Evolutionary conservation across 2,888 invertebrate species (phyloP).

Genomic region (Drosophila mulleri): DNA sequence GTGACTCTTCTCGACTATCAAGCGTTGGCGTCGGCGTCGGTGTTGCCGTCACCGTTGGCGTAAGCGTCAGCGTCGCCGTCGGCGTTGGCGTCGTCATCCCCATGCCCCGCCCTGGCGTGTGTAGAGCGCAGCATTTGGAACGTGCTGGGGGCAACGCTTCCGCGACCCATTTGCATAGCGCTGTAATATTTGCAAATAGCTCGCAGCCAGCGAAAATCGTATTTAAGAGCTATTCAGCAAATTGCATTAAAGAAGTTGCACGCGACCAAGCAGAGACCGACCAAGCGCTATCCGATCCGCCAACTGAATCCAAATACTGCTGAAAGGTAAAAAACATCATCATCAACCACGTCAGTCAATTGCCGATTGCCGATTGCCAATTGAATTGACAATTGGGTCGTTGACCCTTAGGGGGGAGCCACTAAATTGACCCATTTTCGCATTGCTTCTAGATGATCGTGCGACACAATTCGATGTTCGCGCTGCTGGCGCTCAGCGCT

Average conservation of each 20-base stretch:
- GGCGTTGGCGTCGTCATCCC: conserved; percentile 16
- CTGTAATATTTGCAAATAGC: conserved; percentile 51
- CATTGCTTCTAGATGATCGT: conserved; percentile 57
- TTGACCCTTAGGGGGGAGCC: conserved; percentile 27
- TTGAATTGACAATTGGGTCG: conserved; percentile 24
- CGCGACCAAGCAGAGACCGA: conserved; percentile 62
- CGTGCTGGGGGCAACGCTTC: conserved; percentile 72
- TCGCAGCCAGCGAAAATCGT: conserved; percentile 61
- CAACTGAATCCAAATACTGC: conserved; percentile 51
- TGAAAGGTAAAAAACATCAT: conserved; percentile 62
- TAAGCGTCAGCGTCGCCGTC: conserved; percentile 16
- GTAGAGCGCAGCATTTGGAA: conserved; percentile 60
- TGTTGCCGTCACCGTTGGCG: conserved; percentile 2
- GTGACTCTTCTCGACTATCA: neutral
- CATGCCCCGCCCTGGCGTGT: conserved; percentile 7
- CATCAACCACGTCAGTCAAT: conserved; percentile 17
- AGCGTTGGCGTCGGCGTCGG: conserved; percentile 33
- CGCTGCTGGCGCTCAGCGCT: conserved; percentile 36
- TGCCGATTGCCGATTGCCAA: conserved; percentile 4
- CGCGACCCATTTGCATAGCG: conserved; percentile 69
- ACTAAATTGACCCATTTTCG: conserved; percentile 27
- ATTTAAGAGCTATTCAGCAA: conserved; percentile 80
- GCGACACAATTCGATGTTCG: conserved; percentile 41
- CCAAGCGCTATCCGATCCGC: conserved; percentile 30
- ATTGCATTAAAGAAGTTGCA: conserved; percentile 72